phyloP scores from a whole-genome alignment of 1,140 invertebrate species.

The Lepidurus couesii region DNA sequence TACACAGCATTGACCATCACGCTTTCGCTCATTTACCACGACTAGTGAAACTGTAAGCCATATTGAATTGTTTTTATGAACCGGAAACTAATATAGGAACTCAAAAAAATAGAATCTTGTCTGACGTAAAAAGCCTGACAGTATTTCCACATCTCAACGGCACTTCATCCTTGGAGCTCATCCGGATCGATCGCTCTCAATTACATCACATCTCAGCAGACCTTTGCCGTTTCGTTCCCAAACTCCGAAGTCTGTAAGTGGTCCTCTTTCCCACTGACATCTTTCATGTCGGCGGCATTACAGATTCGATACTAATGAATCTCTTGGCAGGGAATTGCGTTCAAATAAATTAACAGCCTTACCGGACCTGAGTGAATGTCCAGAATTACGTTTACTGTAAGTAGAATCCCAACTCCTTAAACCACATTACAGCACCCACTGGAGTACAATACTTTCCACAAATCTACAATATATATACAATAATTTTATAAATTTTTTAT shows the following conservation, averaged over 20 bases:
- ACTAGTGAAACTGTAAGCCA: conserved; percentile 65
- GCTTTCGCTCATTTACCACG: conserved; percentile 60
- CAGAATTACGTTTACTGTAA: conserved; percentile 78
- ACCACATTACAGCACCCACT: too few species aligned
- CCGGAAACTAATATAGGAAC: not conserved
- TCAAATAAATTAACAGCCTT: conserved; percentile 66
- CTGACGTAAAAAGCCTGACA: conserved; percentile 69
- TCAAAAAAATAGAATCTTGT: conserved; percentile 62
- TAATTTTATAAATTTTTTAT: conserved; percentile 23
- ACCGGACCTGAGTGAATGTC: conserved; percentile 43
- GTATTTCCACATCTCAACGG: conserved; percentile 76
- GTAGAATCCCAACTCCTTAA: conserved; percentile 46
- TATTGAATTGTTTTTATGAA: not conserved
- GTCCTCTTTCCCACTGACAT: conserved; percentile 33
- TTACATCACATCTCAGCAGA: conserved; percentile 61
- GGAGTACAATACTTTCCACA: not conserved
- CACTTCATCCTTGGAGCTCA: conserved; percentile 64
- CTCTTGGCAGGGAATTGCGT: conserved; percentile 66
- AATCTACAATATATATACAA: conserved; percentile 30
- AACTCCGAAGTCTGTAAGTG: conserved; percentile 80
- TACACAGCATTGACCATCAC: conserved; percentile 56
- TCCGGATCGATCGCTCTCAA: conserved; percentile 73
- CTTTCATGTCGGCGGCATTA: not conserved
- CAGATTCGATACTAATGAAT: not conserved
- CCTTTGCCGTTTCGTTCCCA: conserved; percentile 69